Evolutionary conservation across 2,797 vertebrate species (phyloP).

Genomic region (Protonibea diacanthus): DNA sequence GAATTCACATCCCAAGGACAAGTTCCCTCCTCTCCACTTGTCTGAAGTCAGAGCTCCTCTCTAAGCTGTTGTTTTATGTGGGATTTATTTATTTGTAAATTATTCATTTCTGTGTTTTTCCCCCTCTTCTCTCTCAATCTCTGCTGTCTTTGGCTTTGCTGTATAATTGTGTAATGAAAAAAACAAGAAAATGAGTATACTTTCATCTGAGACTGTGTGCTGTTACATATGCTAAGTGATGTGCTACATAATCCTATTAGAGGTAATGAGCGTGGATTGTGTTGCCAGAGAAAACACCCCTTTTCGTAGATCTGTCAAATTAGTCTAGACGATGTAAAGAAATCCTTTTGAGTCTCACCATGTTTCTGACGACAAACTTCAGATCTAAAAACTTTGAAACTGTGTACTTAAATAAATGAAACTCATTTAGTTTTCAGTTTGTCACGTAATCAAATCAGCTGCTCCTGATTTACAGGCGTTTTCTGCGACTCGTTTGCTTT

Average conservation of each 20-base stretch:
- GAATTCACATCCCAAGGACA: constrained; percentile 48
- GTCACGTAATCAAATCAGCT: neutral
- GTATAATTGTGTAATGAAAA: constrained; percentile 40
- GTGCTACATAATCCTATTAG: constrained; percentile 76
- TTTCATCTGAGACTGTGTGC: constrained; percentile 2
- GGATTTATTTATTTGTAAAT: constrained; percentile 59
- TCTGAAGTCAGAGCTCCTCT: constrained; percentile 34
- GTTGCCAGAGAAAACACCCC: constrained; percentile 53
- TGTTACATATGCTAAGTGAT: constrained; percentile 54
- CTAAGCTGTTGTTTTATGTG: constrained; percentile 49
- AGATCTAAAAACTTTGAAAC: constrained; percentile 32
- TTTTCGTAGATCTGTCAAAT: constrained; percentile 61
- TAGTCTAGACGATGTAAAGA: constrained; percentile 76
- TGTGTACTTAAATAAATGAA: constrained; percentile 8
- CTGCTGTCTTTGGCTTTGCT: constrained; percentile 33
- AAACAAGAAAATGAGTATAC: constrained; percentile 33
- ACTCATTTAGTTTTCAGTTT: constrained; percentile 22
- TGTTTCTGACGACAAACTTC: constrained; percentile 47
- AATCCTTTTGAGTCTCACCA: constrained; percentile 43
- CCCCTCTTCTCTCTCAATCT: neutral
- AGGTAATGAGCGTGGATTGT: constrained; percentile 67
- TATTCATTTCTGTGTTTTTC: constrained; percentile 12
- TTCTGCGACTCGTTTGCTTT: neutral
- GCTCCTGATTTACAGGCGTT: neutral
- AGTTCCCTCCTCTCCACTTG: constrained; percentile 23